Evolutionary conservation across 2,113 vertebrate species (phyloP).

Genomic region (Thryonomys swinderianus): DNA sequence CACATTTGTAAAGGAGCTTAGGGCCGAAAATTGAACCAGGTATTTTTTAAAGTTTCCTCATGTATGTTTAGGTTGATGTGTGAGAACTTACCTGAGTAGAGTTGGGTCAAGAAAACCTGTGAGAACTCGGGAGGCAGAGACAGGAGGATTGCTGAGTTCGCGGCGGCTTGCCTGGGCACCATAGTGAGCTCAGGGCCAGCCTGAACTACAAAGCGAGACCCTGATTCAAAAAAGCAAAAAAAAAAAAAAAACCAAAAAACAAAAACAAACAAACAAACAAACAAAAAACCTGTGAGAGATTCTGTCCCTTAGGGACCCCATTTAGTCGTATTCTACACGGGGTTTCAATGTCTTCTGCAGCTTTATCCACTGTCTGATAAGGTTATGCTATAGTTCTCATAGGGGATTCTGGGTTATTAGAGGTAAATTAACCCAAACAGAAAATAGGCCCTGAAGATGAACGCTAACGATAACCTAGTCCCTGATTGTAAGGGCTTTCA

Average conservation of each 20-base stretch:
- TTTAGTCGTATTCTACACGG: not conserved
- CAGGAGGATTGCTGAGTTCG: no score
- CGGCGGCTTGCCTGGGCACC: no score
- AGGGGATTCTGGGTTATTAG: not conserved
- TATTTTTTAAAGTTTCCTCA: not conserved
- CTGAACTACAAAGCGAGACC: no score
- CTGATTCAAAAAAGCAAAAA: no score
- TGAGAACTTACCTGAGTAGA: not conserved
- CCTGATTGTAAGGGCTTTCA: not conserved
- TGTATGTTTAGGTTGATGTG: not conserved
- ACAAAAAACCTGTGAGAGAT: not conserved
- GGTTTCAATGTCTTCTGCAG: not conserved
- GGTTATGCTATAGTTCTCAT: not conserved
- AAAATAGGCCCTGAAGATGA: not conserved
- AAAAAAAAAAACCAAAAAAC: not conserved
- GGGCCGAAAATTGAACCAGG: not conserved
- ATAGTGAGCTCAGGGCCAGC: no score
- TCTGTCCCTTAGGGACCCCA: not conserved
- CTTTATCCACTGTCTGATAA: not conserved
- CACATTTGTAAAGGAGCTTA: not conserved
- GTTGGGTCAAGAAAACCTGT: not conserved
- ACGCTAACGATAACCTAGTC: not conserved
- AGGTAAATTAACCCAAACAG: not conserved
- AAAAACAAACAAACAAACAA: no score
- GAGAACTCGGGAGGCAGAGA: no score